Percentiles rank a stretch among this genome's conserved stretches.
Evolutionary conservation across 2,888 invertebrate species (phyloP).

Genomic region (Tetragonisca angustula): DNA sequence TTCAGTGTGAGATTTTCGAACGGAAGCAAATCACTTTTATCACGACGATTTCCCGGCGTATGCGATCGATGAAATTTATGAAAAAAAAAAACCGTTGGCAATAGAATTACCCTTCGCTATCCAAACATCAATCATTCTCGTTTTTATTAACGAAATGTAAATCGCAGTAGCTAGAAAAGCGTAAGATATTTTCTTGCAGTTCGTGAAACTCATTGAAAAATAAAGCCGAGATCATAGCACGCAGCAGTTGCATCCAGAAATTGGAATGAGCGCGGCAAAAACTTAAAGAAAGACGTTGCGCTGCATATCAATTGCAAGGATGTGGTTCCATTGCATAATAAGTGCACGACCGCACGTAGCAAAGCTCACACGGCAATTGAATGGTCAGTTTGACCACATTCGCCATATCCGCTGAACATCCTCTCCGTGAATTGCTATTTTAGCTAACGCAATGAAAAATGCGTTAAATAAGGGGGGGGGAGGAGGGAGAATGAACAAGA

Average conservation of each 20-base stretch:
- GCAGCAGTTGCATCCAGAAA: background rate
- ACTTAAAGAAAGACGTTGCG: background rate
- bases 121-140: too few species aligned
- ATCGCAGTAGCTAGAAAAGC: background rate
- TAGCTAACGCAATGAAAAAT: background rate
- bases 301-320: conserved; percentile 7
- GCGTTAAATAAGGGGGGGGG: background rate
- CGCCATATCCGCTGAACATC: background rate
- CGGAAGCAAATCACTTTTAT: too few species aligned
- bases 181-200: background rate
- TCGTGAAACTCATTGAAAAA: background rate
- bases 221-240: background rate
- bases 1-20: too few species aligned
- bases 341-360: background rate
- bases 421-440: background rate
- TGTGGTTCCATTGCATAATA: background rate
- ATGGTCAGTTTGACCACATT: background rate
- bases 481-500: background rate
- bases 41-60: too few species aligned
- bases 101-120: too few species aligned
- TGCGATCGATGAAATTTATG: too few species aligned
- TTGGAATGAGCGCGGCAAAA: background rate
- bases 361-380: background rate
- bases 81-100: too few species aligned
- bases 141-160: background rate